A percentile compares a stretch with the other conserved stretches of the same genome.
Evolutionary conservation across 2,888 invertebrate species (phyloP).

Genomic region (Noctua comes): DNA sequence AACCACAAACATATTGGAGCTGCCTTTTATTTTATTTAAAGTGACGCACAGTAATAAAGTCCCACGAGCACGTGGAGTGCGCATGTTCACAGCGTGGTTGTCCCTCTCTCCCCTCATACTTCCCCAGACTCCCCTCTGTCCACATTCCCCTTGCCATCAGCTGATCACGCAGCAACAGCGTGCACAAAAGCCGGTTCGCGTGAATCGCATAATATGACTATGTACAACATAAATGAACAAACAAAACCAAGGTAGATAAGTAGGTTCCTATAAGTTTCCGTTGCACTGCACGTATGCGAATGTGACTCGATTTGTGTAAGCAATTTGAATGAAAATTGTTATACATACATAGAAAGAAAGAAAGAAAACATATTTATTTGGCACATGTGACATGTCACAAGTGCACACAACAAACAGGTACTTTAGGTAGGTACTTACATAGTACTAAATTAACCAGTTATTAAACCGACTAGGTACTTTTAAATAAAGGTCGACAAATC

Average conservation of each 20-base stretch:
- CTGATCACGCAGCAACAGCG: conserved; percentile 80
- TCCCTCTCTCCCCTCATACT: conserved; percentile 60
- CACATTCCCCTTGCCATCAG: conserved; percentile 67
- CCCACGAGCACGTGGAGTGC: conserved; percentile 82
- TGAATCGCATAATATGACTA: conserved; percentile 57
- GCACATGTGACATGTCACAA: too few species aligned
- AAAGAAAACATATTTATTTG: too few species aligned
- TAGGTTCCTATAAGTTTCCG: conserved; percentile 20
- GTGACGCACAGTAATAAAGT: conserved; percentile 77
- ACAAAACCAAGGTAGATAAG: conserved; percentile 48
- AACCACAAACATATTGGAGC: conserved; percentile 2
- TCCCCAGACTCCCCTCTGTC: conserved; percentile 56
- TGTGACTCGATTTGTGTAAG: conserved; percentile 20
- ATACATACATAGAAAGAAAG: not conserved
- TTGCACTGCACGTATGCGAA: conserved; percentile 29
- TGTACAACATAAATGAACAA: conserved; percentile 25
- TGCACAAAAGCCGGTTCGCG: conserved; percentile 78
- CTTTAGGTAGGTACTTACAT: too few species aligned
- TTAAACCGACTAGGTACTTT: too few species aligned
- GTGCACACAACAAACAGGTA: too few species aligned
- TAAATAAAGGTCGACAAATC: not conserved
- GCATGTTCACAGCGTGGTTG: conserved; percentile 83
- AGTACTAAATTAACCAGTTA: not conserved
- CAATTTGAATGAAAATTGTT: not conserved
- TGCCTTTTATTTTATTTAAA: not conserved